Base-by-base conservation (phyloP, 2,113 vertebrate species). In the Acinonyx jubatus region DNA sequence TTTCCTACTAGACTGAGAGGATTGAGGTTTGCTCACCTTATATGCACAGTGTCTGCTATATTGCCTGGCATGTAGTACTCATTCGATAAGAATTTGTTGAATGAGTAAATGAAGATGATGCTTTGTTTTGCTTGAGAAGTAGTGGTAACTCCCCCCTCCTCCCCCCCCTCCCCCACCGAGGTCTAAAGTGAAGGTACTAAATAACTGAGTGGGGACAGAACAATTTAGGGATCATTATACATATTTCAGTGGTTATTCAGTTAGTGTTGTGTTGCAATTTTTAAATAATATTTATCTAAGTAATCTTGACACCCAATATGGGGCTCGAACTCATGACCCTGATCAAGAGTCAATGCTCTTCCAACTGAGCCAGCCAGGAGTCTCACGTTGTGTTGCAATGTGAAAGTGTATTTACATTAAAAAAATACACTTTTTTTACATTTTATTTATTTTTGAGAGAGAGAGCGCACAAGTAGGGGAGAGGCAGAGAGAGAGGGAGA, bases 51-150 rank as follows among this genome's bases (percentile, higher is more conserved):
- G 13, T 48, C 18, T 85, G 36, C 52, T 91, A 0, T 85, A 21
- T 91, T 73, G 61, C 61, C 71, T 92, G 63, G 29, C 31, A 36
- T 65, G 29, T 31, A 63, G 25, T 85, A 50, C 16, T 55, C 61
- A 83, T 21, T 31, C 48, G 76, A 1, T 81, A 69, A 95, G 74
- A 41, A 76, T 73, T 50, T 71, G 12, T 79, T 25, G 7, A 61
- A 38, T 94, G 73, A 92, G 16, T 94, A 81, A 80, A 31, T 91
- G 23, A 92, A 92, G 52, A 27, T 33, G 21, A 94, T 89, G 15
- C 31, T 94, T 83, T 96, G 27, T 93, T 92, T 82, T 86, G 8
- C 31, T 80, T 91, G 73, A 89, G 84, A 76, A 63, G 41, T 14
- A 66, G 45, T 50, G 57, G 41, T 81, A 83, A 76, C 38, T 1